A percentile compares a stretch with the other conserved stretches of the same genome.
Evolutionary conservation across 2,888 invertebrate species (phyloP).

Genomic region (Drosophila paramelanica): DNA sequence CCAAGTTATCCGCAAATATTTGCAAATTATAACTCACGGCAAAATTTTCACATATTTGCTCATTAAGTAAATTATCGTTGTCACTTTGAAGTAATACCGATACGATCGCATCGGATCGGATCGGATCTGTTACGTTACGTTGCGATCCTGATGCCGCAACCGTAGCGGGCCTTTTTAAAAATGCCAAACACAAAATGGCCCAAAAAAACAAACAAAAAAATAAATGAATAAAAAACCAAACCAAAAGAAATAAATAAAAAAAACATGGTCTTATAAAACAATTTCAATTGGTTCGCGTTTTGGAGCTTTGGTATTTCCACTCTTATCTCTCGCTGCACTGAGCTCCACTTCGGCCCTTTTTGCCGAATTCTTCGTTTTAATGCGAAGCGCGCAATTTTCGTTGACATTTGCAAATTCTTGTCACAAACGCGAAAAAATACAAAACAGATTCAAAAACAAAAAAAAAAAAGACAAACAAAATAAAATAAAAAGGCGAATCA

Average conservation of each 20-base stretch:
- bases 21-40: conserved; percentile 8
- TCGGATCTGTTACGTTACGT: conserved; percentile 28
- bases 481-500: conserved; percentile 35
- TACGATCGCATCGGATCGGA: conserved; percentile 15
- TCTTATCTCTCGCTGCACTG: conserved; percentile 17
- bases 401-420: conserved; percentile 83
- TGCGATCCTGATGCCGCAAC: conserved; percentile 30
- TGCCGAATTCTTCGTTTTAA: conserved; percentile 67
- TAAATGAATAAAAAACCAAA: conserved; percentile 25
- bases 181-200: conserved; percentile 71
- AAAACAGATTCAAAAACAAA: conserved; percentile 22
- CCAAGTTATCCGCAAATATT: conserved; percentile 3
- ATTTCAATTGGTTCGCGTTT: conserved; percentile 72
- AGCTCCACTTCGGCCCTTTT: conserved; percentile 50
- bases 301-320: conserved; percentile 56
- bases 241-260: conserved; percentile 17
- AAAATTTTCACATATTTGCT: conserved; percentile 48
- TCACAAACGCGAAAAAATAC: conserved; percentile 66
- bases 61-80: conserved; percentile 50
- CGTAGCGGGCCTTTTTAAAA: conserved; percentile 46
- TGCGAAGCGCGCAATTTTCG: conserved; percentile 69
- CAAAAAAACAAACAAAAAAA: conserved; percentile 38
- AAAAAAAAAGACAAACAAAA: conserved; percentile 30
- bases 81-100: conserved; percentile 65
- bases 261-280: conserved; percentile 51